These are phyloP conservation scores for Apodemia hepburni DNA, from an alignment of 2,888 invertebrate genomes.

Conservation along the genomic window DNA sequence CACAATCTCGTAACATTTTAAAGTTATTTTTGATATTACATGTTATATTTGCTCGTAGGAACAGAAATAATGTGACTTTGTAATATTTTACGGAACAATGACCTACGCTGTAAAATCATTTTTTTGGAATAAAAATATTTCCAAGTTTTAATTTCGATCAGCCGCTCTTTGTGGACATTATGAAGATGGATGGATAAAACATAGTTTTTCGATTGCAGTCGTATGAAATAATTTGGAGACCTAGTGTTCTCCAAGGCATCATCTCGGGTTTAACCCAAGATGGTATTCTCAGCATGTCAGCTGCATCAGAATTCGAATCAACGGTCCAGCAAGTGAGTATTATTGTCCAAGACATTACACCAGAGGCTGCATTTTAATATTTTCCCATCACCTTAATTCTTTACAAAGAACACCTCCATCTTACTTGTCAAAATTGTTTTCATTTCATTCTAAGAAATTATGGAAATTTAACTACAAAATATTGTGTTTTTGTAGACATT, in stretches of 20 bases:
- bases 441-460: background rate
- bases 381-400: background rate
- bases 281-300: slow-evolving; percentile 78
- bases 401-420: background rate
- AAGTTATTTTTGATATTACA: slow-evolving; percentile 49
- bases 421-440: background rate
- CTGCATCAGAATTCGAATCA: slow-evolving; percentile 75
- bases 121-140: slow-evolving; percentile 73
- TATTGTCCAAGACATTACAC: background rate
- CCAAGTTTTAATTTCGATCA: slow-evolving; percentile 59
- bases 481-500: background rate
- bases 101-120: slow-evolving; percentile 71
- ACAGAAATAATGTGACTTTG: slow-evolving; percentile 57
- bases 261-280: slow-evolving; percentile 78
- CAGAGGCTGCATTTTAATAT: background rate
- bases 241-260: slow-evolving; percentile 69
- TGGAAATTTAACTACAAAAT: background rate
- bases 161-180: slow-evolving; percentile 48
- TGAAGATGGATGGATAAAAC: slow-evolving; percentile 63
- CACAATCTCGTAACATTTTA: slow-evolving; percentile 36
- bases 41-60: slow-evolving; percentile 60
- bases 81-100: slow-evolving; percentile 68
- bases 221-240: slow-evolving; percentile 72
- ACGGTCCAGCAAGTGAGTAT: slow-evolving; percentile 77
- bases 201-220: slow-evolving; percentile 74